These are phyloP conservation scores for Meiosimyza platycephala DNA, from an alignment of 2,888 invertebrate genomes.

Conservation along the genomic window DNA sequence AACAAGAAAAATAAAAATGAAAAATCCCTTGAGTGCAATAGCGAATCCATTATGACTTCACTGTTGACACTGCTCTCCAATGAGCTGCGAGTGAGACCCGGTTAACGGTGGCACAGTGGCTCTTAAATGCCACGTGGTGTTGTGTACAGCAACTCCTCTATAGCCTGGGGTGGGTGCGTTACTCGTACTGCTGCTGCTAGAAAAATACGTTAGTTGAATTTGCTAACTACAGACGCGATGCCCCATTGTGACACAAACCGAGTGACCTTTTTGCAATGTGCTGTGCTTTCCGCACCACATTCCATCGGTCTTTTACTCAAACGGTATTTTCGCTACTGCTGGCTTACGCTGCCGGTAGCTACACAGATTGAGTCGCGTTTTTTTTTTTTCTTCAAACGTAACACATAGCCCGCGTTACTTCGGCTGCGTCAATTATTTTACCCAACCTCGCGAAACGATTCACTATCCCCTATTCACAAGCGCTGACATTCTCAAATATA, in stretches of 20 bases:
- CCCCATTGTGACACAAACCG: not conserved
- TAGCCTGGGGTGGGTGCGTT: too few relatives aligned
- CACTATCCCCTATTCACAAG: not conserved
- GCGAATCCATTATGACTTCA: slow-evolving; percentile 40
- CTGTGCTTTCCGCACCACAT: not conserved
- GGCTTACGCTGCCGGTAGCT: too few relatives aligned
- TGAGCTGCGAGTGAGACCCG: not conserved
- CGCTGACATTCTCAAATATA: slow-evolving; percentile 1
- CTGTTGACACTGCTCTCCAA: slow-evolving; percentile 20
- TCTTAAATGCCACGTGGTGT: slow-evolving; percentile 4
- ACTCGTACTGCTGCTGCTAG: not conserved
- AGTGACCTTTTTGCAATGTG: not conserved
- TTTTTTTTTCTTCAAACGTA: too few relatives aligned
- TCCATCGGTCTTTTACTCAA: not conserved
- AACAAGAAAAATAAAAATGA: slow-evolving; percentile 6
- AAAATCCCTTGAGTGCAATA: slow-evolving; percentile 37
- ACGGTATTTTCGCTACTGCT: too few relatives aligned
- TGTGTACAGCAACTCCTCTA: not conserved
- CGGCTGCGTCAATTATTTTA: not conserved
- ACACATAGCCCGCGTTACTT: not conserved
- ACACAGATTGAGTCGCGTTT: too few relatives aligned
- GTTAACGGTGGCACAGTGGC: not conserved
- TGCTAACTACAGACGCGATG: not conserved
- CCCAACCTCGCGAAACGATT: not conserved
- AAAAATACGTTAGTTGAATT: not conserved